Percentiles rank a stretch among this genome's conserved stretches.
Evolutionary conservation across 2,113 vertebrate species (phyloP).

Genomic region (Nipponia nippon): DNA sequence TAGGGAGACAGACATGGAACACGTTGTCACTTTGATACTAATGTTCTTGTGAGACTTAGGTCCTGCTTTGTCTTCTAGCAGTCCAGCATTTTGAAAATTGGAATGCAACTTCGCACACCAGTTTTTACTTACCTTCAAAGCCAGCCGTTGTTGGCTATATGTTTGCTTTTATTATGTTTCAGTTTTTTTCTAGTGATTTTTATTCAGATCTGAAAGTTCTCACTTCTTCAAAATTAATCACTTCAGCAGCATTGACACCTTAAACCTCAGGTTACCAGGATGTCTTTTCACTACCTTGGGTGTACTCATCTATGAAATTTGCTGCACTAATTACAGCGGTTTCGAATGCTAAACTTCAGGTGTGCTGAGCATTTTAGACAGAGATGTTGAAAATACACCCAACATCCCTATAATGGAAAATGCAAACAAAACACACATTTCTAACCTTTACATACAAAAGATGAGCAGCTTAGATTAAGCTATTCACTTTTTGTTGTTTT

Average conservation of each 20-base stretch:
- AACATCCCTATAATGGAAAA: not conserved
- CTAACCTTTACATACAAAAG: not conserved
- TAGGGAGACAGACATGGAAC: not conserved
- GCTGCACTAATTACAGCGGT: not conserved
- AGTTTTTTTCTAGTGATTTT: not conserved
- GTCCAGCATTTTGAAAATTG: not conserved
- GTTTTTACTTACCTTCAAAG: not conserved
- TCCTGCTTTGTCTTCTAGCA: not conserved
- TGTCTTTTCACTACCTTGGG: rapidly evolving
- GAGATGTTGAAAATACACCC: not conserved
- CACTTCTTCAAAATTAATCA: not conserved
- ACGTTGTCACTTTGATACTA: not conserved
- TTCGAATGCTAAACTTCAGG: not conserved
- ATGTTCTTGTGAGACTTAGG: not conserved
- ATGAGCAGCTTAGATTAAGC: not conserved
- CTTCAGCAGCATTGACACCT: not conserved
- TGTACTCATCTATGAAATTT: not conserved
- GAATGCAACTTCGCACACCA: not conserved
- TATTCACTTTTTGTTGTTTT: not conserved
- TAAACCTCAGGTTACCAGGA: not conserved
- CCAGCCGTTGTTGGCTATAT: not conserved
- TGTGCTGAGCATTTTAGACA: not conserved
- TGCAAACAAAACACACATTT: not conserved
- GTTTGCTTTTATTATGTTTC: not conserved
- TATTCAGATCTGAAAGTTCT: not conserved